Percentiles rank a stretch among this genome's conserved stretches.
These are phyloP conservation scores for Seira musarum DNA, from an alignment of 2,888 invertebrate species.

Conservation along the genomic window DNA sequence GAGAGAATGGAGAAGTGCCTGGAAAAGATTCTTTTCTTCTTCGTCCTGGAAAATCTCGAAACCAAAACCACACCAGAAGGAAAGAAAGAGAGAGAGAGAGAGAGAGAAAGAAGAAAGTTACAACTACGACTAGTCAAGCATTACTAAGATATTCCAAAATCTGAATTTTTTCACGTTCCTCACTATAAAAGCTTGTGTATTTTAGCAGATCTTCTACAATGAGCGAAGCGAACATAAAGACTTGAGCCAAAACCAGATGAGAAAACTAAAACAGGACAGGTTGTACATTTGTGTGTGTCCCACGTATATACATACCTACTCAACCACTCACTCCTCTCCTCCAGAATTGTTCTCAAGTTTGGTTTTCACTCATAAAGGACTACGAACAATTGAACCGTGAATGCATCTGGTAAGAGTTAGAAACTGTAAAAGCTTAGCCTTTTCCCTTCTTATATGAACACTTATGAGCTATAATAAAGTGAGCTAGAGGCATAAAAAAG, in stretches of 20 bases:
- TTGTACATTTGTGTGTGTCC: neutral
- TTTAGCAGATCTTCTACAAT: neutral
- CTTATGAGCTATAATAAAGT: neutral
- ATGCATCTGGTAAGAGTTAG: constrained; percentile 24
- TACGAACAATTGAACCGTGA: constrained; percentile 46
- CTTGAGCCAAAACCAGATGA: neutral
- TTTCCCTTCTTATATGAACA: constrained; percentile 8
- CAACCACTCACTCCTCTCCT: neutral
- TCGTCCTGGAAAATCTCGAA: constrained; percentile 24
- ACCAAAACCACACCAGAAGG: constrained; percentile 41
- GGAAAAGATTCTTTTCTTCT: constrained; percentile 45
- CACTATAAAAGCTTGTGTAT: neutral
- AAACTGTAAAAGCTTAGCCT: constrained; percentile 5
- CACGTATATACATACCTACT: neutral
- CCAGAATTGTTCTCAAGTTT: neutral
- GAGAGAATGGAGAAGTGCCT: constrained; percentile 28
- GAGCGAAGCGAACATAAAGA: neutral
- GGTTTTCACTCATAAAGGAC: neutral
- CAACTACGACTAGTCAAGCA: constrained; percentile 5
- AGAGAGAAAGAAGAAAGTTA: constrained; percentile 28
- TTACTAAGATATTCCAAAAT: constrained; percentile 14
- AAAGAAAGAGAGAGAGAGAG: constrained; percentile 26
- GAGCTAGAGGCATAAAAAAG: neutral
- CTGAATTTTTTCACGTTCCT: neutral
- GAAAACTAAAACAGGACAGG: constrained; percentile 1